Evolutionary conservation across 2,113 vertebrate genomes (phyloP).

Genomic region (Dasypus novemcinctus): DNA sequence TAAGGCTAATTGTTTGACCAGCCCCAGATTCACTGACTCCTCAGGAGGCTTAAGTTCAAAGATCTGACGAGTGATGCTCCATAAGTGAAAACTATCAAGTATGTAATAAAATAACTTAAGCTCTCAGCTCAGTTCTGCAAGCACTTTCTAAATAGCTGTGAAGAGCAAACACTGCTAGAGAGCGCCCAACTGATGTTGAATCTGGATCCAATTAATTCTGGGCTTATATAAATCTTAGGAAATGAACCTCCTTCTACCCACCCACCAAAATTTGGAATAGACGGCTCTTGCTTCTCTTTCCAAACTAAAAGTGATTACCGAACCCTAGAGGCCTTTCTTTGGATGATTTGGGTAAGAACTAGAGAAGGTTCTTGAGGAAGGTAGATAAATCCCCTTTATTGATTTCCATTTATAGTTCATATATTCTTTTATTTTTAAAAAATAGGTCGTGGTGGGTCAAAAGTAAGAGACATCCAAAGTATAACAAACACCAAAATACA

Average conservation of each 20-base stretch:
- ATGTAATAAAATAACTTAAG: neutral
- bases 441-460: constrained; percentile 92
- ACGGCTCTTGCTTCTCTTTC: neutral
- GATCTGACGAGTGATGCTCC: neutral
- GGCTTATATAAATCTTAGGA: neutral
- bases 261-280: neutral
- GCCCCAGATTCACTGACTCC: neutral
- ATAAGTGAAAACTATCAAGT: neutral
- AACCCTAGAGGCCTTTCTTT: neutral
- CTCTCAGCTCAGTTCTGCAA: neutral
- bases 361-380: neutral
- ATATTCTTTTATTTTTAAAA: constrained; percentile 60
- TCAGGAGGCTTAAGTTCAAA: neutral
- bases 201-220: neutral
- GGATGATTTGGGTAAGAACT: neutral
- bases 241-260: neutral
- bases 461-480: constrained; percentile 92
- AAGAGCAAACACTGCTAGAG: neutral
- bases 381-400: neutral
- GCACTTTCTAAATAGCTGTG: neutral
- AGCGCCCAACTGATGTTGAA: neutral
- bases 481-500: constrained; percentile 90
- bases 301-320: neutral
- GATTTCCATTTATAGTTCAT: neutral
- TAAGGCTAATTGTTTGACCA: neutral